Percentiles rank a stretch among this genome's conserved stretches.
phyloP scores from a whole-genome alignment of 64 coral and sea anemone genomes.

The Pocillopora verrucosa region DNA sequence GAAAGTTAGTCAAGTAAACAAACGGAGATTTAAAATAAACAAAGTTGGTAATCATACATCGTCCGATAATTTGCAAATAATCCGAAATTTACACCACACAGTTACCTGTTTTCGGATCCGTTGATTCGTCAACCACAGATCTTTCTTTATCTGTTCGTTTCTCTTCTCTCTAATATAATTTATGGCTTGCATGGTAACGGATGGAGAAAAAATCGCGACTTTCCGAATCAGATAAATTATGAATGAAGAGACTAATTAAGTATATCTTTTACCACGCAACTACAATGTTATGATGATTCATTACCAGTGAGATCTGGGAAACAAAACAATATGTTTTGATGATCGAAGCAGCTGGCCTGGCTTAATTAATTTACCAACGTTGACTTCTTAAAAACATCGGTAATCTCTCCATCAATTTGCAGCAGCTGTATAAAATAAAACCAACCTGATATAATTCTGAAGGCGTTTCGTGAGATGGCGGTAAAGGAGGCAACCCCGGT shows the following conservation, averaged over 20 bases:
- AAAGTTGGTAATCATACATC: not conserved
- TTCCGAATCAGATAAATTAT: not conserved
- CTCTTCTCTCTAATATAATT: constrained; percentile 8
- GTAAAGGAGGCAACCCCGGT: constrained; percentile 82
- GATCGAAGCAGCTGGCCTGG: not conserved
- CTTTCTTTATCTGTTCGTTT: not conserved
- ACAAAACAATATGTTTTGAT: not conserved
- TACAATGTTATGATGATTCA: not conserved
- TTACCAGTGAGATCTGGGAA: not conserved
- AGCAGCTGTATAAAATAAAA: constrained; percentile 59
- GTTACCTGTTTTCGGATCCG: constrained; percentile 9
- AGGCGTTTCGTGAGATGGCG: constrained; percentile 80
- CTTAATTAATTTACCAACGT: not conserved
- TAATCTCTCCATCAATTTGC: not conserved
- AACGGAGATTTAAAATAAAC: constrained; percentile 2
- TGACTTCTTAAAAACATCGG: not conserved
- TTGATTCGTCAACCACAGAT: not conserved
- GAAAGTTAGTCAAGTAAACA: constrained; percentile 14
- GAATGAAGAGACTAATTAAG: not conserved
- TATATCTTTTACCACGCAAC: not conserved
- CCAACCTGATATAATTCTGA: constrained; percentile 98
- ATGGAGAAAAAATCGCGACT: not conserved
- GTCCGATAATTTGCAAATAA: not conserved
- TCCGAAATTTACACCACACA: not conserved
- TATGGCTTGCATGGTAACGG: not conserved